Base-by-base conservation (phyloP, 1,140 invertebrate genomes). In the Branchinecta lynchi region DNA sequence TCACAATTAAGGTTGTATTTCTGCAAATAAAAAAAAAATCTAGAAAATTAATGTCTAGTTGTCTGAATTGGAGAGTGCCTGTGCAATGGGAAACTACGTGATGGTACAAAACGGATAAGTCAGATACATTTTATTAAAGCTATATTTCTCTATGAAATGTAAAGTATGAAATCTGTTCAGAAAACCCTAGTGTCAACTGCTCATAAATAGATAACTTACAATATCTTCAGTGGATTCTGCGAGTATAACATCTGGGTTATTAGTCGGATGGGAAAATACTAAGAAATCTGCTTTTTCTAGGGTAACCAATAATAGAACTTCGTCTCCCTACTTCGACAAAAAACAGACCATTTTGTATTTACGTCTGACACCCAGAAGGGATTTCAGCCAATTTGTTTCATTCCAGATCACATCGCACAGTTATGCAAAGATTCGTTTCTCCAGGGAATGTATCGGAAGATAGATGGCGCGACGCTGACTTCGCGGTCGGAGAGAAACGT, bases 401-500 rank as follows among this genome's bases (percentile, higher is more conserved):
- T 85, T 84, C n/a, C 85, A 92, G 90, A 89, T 83, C 86, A 89
- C 73, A 89, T 92, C 85, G 85, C 87, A 77, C 84, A 85, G 70
- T 79, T 92, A 70, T 92, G 90, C 83, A 90, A 91, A 78, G 89
- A 88, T 75, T 85, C 90, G 77, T 92, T 89, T 79, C 82, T 92
- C 70, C 87, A 89, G 74, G 86, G 89, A 71, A 81, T 92, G 73
- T 92, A 93, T 79, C 82, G 90, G 46, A 92, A 92, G 79, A 88
- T 93, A 71, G 91, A 94, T 74, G 92, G 92, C 10, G 92, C 91
- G 0, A 88, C 93, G 45, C 81, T 95, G 21, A 87, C 84, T 77
- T 93, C 90, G 6, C 85, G 89, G 76, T 92, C 92, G 77, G 92
- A 94, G 79, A 81, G 88, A 69, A 90, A 93, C 77, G 81, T 94